Percentiles rank a stretch among this genome's conserved stretches.
Conservation (phyloP, 2,113 vertebrate species). For the Larimichthys polyactis region DNA sequence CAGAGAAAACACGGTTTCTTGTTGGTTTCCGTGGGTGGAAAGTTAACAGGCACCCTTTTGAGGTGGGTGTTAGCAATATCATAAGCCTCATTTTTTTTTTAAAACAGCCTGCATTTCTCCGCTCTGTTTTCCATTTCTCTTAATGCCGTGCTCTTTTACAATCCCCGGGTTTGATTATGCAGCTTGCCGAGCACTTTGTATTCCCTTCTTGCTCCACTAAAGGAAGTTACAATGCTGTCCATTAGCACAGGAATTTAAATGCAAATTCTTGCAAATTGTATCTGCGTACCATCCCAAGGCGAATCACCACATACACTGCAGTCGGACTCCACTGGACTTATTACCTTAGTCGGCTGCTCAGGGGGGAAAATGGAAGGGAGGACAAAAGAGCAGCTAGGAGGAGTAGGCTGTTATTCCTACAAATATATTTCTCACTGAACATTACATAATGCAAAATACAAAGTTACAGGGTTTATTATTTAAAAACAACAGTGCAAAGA, state of each 20-base stretch:
- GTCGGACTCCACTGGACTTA: constrained; percentile 28
- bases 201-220: constrained; percentile 20
- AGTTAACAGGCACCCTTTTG: background rate
- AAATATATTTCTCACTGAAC: background rate
- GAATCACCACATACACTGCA: constrained; percentile 34
- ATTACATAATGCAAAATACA: background rate
- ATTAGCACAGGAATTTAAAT: constrained; percentile 55
- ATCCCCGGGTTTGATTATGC: constrained; percentile 11
- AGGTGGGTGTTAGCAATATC: background rate
- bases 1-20: background rate
- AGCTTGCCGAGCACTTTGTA: constrained; percentile 32
- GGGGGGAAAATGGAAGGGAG: constrained; percentile 11
- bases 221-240: constrained; percentile 34
- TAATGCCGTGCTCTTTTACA: constrained; percentile 7
- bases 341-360: constrained; percentile 28
- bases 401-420: constrained; percentile 5
- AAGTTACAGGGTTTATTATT: background rate
- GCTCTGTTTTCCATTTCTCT: background rate
- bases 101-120: background rate
- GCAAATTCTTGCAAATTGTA: constrained; percentile 57
- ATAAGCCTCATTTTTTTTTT: background rate
- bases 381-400: constrained; percentile 11
- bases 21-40: background rate
- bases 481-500: background rate
- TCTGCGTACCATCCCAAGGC: constrained; percentile 55